Evolutionary conservation across 2,113 vertebrate species (phyloP).

Genomic region (Pachypanchax playfairii): DNA sequence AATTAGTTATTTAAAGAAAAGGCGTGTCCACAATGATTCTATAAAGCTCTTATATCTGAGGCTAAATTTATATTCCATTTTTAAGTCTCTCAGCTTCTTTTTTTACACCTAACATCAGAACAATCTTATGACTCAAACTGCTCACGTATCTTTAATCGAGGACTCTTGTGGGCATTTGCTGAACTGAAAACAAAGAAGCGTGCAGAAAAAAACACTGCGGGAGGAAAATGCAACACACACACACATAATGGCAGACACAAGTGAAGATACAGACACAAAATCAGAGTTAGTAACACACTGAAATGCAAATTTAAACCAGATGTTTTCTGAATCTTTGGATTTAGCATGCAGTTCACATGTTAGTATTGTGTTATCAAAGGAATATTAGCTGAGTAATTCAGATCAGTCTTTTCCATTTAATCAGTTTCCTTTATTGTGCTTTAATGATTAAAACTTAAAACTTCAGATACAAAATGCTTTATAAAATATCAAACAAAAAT

Average conservation of each 20-base stretch:
- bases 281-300: not conserved
- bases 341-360: conserved; percentile 35
- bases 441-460: conserved; percentile 51
- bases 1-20: conserved; percentile 13
- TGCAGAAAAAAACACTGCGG: conserved; percentile 11
- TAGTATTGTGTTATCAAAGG: conserved; percentile 49
- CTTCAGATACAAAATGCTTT: conserved; percentile 54
- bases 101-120: not conserved
- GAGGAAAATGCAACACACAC: conserved; percentile 13
- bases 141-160: not conserved
- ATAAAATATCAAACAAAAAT: conserved; percentile 31
- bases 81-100: not conserved
- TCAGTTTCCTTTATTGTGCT: conserved; percentile 71
- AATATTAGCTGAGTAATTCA: conserved; percentile 73
- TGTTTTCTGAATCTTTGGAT: conserved; percentile 9
- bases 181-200: conserved; percentile 26
- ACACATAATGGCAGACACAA: conserved; percentile 18
- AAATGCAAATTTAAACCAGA: not conserved
- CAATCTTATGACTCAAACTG: not conserved
- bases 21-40: conserved; percentile 8
- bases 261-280: conserved; percentile 1
- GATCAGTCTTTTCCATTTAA: conserved; percentile 69
- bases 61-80: conserved; percentile 1
- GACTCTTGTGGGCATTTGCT: not conserved
- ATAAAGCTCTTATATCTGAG: not conserved